Conservation (phyloP, 2,888 invertebrate genomes). For the Idaea biselata region DNA sequence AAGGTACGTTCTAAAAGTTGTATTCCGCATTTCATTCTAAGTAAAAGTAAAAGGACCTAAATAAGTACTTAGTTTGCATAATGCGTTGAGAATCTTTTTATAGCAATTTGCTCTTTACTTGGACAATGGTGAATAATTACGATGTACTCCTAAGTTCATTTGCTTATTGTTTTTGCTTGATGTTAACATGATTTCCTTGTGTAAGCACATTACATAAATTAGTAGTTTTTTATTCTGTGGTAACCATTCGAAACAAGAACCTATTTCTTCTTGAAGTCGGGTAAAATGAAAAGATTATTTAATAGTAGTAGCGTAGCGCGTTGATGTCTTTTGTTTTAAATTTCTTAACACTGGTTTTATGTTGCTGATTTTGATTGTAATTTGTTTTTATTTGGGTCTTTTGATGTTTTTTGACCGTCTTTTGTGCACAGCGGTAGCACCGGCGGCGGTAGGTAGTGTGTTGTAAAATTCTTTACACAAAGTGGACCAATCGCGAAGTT, state of each 20-base stretch:
- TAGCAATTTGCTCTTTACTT: neutral
- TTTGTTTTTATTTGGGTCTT: too few species aligned
- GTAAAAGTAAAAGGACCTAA: neutral
- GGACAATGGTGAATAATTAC: neutral
- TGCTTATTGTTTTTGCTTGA: neutral
- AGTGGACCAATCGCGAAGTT: too few species aligned
- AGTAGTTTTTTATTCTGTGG: neutral
- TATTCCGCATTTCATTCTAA: neutral
- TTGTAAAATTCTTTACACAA: too few species aligned
- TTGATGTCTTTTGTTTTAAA: neutral
- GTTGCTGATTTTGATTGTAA: too few species aligned
- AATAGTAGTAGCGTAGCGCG: neutral
- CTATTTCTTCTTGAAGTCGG: too few species aligned
- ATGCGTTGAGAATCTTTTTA: neutral
- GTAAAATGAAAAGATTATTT: too few species aligned
- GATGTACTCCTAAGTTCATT: neutral
- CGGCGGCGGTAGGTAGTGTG: too few species aligned
- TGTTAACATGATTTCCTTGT: neutral
- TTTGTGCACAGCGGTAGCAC: too few species aligned
- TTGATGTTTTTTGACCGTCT: too few species aligned
- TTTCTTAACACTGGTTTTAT: neutral
- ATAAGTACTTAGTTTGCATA: neutral
- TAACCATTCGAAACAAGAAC: too few species aligned
- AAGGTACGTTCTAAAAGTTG: neutral
- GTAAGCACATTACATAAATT: neutral